Evolutionary conservation across 2,888 invertebrate genomes (phyloP).

Genomic region (Andrena flavipes): DNA sequence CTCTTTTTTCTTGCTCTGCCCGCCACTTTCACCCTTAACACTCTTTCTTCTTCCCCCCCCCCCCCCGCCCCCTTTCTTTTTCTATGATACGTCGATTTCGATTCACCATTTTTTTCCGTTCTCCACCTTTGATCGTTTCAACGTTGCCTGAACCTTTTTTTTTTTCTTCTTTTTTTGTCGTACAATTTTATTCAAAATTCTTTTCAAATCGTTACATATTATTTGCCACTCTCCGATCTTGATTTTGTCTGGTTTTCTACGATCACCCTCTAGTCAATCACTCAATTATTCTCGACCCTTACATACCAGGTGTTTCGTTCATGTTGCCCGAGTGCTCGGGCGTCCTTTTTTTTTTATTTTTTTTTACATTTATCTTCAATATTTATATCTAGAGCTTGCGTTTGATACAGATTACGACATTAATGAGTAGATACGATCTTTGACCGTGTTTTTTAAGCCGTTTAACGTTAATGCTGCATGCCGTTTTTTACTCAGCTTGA

Average conservation of each 20-base stretch:
- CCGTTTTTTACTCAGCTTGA: conserved; percentile 71
- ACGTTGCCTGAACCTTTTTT: conserved; percentile 87
- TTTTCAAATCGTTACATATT: conserved; percentile 49
- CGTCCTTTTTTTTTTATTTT: conserved; percentile 30
- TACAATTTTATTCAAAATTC: conserved; percentile 66
- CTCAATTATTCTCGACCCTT: conserved; percentile 76
- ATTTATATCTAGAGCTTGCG: conserved; percentile 72
- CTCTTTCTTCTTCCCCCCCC: conserved; percentile 16
- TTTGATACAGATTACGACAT: conserved; percentile 70
- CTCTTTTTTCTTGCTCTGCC: conserved; percentile 25
- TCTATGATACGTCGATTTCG: conserved; percentile 49
- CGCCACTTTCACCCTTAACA: neutral
- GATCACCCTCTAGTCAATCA: conserved; percentile 70
- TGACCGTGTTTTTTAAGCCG: conserved; percentile 69
- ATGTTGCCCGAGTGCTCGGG: conserved; percentile 72
- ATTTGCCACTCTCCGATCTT: conserved; percentile 84
- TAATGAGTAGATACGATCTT: conserved; percentile 70
- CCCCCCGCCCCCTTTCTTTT: conserved; percentile 34
- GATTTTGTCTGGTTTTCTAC: conserved; percentile 79
- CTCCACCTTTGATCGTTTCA: conserved; percentile 86
- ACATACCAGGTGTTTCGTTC: conserved; percentile 73
- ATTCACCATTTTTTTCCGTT: conserved; percentile 72
- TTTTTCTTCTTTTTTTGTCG: conserved; percentile 78
- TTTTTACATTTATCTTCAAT: conserved; percentile 71
- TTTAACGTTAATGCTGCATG: conserved; percentile 73